Evolutionary conservation across 2,113 vertebrate species (phyloP).

Genomic region (Furnarius figulus): DNA sequence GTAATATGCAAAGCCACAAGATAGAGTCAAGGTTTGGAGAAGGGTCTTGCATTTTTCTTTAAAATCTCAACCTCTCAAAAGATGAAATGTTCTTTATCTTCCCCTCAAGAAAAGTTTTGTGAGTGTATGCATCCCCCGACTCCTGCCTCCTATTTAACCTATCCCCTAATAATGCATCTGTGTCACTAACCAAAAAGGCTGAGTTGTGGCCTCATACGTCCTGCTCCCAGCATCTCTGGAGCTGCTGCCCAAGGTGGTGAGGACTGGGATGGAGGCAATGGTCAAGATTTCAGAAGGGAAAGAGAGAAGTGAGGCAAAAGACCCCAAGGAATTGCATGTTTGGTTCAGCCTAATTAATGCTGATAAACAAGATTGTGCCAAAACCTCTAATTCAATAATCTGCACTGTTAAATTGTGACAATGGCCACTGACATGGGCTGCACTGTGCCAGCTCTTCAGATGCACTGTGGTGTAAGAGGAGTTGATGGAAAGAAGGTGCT

Average conservation of each 20-base stretch:
- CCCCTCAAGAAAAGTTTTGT: neutral
- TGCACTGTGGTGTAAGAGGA: neutral
- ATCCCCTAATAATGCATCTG: neutral
- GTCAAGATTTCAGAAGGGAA: neutral
- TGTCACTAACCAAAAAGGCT: neutral
- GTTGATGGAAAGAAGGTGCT: neutral
- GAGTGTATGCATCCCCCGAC: neutral
- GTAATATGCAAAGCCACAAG: neutral
- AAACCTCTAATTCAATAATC: neutral
- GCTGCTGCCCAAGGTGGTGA: neutral
- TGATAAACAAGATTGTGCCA: neutral
- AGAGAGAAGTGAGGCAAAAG: neutral
- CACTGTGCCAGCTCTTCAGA: neutral
- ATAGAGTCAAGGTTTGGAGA: neutral
- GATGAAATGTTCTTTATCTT: neutral
- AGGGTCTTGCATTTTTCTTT: neutral
- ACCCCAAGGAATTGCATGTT: neutral
- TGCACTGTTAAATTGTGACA: neutral
- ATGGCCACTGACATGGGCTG: neutral
- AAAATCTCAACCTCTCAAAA: fast-evolving
- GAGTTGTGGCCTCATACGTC: neutral
- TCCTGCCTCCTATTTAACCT: neutral
- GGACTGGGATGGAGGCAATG: neutral
- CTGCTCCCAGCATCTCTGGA: neutral
- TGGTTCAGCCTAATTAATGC: neutral